Percentiles rank a stretch among this genome's conserved stretches.
Conservation (phyloP, 2,888 invertebrate genomes). For the Athalia cordata region DNA sequence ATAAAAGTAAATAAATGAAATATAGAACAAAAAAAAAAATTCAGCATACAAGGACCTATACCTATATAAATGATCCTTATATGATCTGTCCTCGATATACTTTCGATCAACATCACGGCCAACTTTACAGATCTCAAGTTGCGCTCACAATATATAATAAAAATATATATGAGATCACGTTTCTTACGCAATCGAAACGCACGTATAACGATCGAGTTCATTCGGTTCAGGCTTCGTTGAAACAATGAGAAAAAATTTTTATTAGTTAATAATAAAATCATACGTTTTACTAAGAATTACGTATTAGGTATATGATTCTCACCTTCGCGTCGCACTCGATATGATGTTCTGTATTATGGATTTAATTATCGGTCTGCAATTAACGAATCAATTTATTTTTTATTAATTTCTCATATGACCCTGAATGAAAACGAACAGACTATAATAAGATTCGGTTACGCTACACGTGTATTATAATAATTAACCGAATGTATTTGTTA, state of each 20-base stretch:
- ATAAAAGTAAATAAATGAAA: too few relatives aligned
- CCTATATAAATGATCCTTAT: background rate
- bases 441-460: too few relatives aligned
- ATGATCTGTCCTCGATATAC: slow-evolving; percentile 34
- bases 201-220: slow-evolving; percentile 15
- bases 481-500: background rate
- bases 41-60: background rate
- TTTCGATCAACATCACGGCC: slow-evolving; percentile 29
- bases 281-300: too few relatives aligned
- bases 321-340: too few relatives aligned
- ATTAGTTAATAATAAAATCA: too few relatives aligned
- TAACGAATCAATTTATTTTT: background rate
- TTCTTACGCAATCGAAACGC: slow-evolving; percentile 27
- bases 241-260: background rate
- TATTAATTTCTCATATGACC: background rate
- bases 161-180: slow-evolving; percentile 19
- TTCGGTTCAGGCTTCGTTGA: background rate
- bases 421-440: background rate
- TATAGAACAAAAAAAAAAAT: background rate
- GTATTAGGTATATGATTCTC: too few relatives aligned
- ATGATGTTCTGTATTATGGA: too few relatives aligned
- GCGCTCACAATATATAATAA: background rate
- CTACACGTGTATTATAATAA: too few relatives aligned
- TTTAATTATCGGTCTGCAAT: background rate
- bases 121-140: slow-evolving; percentile 11